Conservation (phyloP, 2,888 invertebrate genomes). For the Xestobium rufovillosum region DNA sequence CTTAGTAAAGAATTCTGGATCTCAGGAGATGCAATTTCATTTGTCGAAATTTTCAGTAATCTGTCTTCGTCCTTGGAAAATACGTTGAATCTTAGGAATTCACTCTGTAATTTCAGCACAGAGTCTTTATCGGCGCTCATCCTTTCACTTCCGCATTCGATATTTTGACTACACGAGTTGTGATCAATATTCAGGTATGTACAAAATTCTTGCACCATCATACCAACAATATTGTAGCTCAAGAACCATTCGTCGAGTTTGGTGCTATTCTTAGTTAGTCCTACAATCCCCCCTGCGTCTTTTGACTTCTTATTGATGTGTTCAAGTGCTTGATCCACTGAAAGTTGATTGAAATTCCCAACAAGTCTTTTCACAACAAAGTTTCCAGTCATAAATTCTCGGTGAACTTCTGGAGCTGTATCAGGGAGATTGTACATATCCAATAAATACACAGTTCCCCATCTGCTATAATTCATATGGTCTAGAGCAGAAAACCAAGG, state of each 20-base stretch:
- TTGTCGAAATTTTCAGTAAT: too few relatives aligned
- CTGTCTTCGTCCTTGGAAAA: constrained; percentile 8
- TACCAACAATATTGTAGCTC: constrained; percentile 16
- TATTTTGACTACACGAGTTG: constrained; percentile 11
- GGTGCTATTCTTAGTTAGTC: constrained; percentile 19
- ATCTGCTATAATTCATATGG: constrained; percentile 16
- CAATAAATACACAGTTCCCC: constrained; percentile 15
- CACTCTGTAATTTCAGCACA: constrained; percentile 8
- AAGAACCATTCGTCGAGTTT: constrained; percentile 19
- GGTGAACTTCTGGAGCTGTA: constrained; percentile 13
- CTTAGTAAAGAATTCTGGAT: too few relatives aligned
- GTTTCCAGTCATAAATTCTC: constrained; percentile 16
- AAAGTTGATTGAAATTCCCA: constrained; percentile 17
- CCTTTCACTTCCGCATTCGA: constrained; percentile 11
- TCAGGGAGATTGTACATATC: constrained; percentile 15
- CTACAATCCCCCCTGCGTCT: constrained; percentile 12
- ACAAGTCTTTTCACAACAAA: too few relatives aligned
- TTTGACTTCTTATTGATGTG: too few relatives aligned
- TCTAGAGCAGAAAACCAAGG: constrained; percentile 19
- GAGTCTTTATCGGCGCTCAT: constrained; percentile 10
- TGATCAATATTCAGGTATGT: constrained; percentile 2
- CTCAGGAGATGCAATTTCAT: too few relatives aligned
- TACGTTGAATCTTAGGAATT: constrained; percentile 15
- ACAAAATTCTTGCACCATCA: constrained; percentile 12
- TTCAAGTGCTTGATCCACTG: constrained; percentile 21